These are phyloP conservation scores for Tauraco erythrolophus DNA, from an alignment of 2,113 vertebrate species.

Conservation along the genomic window DNA sequence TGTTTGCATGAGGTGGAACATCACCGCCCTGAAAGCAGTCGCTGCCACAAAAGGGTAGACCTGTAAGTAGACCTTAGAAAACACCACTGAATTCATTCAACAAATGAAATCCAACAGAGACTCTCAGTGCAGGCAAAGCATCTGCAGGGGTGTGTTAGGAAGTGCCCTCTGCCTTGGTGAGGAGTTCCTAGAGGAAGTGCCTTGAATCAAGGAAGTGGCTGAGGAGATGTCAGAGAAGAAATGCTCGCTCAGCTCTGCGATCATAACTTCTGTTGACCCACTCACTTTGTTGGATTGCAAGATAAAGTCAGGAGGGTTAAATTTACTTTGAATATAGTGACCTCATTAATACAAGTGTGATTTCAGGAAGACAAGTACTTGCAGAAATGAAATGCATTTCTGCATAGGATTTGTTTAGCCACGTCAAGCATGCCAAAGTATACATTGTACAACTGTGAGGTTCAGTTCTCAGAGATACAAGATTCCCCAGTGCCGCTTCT, in stretches of 20 bases:
- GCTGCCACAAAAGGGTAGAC: not conserved
- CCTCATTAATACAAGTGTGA: conserved; percentile 33
- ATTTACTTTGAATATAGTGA: conserved; percentile 52
- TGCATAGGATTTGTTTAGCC: conserved; percentile 53
- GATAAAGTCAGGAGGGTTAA: conserved; percentile 48
- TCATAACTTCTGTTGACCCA: not conserved
- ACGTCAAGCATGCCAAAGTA: conserved; percentile 46
- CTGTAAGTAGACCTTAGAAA: not conserved
- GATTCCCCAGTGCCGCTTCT: not conserved
- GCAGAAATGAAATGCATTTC: conserved; percentile 55
- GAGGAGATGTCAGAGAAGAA: not conserved
- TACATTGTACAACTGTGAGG: not conserved
- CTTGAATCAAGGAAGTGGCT: conserved; percentile 14
- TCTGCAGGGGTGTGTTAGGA: not conserved
- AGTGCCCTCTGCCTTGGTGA: not conserved
- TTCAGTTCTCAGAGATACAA: conserved; percentile 1
- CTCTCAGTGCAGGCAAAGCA: not conserved
- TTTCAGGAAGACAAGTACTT: conserved; percentile 51
- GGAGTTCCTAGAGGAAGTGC: not conserved
- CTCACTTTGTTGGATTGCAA: conserved; percentile 48
- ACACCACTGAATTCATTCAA: not conserved
- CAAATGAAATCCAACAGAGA: not conserved
- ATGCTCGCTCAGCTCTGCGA: conserved; percentile 8
- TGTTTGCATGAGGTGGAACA: not conserved
- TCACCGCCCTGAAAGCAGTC: not conserved